A percentile compares a stretch with the other conserved stretches of the same genome.
phyloP scores from a whole-genome alignment of 2,797 vertebrate species.

The Ispidina lecontei region DNA sequence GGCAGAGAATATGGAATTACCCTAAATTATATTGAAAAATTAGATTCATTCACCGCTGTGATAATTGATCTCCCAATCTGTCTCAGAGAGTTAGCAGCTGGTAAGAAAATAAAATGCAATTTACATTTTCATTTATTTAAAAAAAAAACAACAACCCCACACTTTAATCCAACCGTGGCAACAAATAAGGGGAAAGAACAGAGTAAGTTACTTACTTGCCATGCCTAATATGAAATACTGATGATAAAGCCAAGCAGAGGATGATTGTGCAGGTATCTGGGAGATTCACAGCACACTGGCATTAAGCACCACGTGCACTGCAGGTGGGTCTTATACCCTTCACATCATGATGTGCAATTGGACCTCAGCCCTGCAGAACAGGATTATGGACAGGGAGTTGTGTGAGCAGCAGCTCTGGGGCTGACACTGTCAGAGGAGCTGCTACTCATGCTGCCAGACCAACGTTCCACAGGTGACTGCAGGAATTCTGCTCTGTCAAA shows the following conservation, averaged over 20 bases:
- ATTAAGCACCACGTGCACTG: background rate
- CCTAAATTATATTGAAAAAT: slow-evolving; percentile 84
- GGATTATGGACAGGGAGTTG: background rate
- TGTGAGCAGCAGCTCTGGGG: background rate
- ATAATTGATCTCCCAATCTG: slow-evolving; percentile 85
- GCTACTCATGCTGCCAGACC: background rate
- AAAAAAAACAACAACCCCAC: background rate
- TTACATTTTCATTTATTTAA: slow-evolving; percentile 70
- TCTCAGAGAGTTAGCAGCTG: slow-evolving; percentile 81
- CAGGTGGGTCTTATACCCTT: background rate
- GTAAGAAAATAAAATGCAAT: slow-evolving; percentile 83
- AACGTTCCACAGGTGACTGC: background rate
- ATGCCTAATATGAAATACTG: slow-evolving; percentile 31
- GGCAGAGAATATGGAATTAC: slow-evolving; percentile 82
- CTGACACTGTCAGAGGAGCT: background rate
- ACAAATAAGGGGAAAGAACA: slow-evolving; percentile 38
- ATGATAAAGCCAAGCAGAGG: background rate
- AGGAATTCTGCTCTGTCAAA: background rate
- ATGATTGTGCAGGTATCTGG: background rate
- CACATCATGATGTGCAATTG: background rate
- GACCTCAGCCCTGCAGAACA: background rate
- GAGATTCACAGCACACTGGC: background rate
- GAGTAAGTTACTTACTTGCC: slow-evolving; percentile 59
- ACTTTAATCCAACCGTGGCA: slow-evolving; percentile 68
- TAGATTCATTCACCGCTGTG: slow-evolving; percentile 84